phyloP scores from a whole-genome alignment of 2,888 invertebrate genomes.

The Apocheima hispidaria region DNA sequence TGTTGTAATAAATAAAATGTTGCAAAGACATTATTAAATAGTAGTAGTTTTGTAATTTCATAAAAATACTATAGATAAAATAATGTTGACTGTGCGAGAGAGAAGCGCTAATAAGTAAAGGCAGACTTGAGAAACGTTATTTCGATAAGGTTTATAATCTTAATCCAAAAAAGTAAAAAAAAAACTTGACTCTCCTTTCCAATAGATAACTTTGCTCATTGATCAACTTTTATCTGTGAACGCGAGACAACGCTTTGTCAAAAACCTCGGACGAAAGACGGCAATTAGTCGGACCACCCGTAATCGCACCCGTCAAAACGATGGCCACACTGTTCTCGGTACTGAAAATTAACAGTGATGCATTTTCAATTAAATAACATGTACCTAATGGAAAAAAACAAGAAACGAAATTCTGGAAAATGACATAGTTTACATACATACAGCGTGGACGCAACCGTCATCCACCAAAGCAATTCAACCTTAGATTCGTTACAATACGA shows the following conservation, averaged over 20 bases:
- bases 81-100: no score
- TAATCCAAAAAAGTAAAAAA: not conserved
- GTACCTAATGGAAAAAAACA: not conserved
- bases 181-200: constrained; percentile 14
- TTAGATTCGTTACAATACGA: no score
- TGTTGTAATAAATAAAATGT: no score
- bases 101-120: no score
- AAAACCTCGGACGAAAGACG: constrained; percentile 38
- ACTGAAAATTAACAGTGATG: constrained; percentile 2
- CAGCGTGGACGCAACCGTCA: no score
- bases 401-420: no score
- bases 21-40: no score
- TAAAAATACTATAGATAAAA: no score
- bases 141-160: constrained; percentile 2
- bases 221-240: constrained; percentile 42
- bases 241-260: constrained; percentile 43
- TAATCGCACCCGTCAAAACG: constrained; percentile 45
- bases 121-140: not conserved
- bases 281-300: constrained; percentile 51
- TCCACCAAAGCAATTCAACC: no score
- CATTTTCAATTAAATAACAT: no score
- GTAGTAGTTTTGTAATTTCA: no score
- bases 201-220: constrained; percentile 28
- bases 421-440: no score
- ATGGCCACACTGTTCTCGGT: constrained; percentile 34